phyloP scores from a whole-genome alignment of 2,113 vertebrate genomes.

The Calyptomena viridis region DNA sequence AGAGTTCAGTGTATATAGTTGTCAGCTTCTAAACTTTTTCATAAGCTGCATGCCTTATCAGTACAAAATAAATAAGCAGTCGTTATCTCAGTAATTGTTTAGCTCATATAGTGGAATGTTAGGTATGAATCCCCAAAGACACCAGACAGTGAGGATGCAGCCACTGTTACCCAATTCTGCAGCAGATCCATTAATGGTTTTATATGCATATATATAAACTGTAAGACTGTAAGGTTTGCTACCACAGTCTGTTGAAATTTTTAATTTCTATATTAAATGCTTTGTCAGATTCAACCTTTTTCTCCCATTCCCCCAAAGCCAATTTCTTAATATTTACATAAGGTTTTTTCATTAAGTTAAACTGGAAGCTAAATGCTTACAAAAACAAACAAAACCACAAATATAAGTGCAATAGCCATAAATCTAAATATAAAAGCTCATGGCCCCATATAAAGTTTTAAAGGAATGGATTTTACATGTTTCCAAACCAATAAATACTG shows the following conservation, averaged over 20 bases:
- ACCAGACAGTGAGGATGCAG: neutral
- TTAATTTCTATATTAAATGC: neutral
- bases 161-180: neutral
- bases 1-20: constrained; percentile 12
- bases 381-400: constrained; percentile 16
- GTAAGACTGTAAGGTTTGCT: neutral
- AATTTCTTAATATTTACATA: constrained; percentile 54
- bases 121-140: constrained; percentile 34
- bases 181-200: neutral
- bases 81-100: constrained; percentile 20
- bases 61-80: constrained; percentile 68
- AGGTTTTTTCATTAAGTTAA: constrained; percentile 36
- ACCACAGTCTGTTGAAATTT: constrained; percentile 20
- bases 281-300: constrained; percentile 24
- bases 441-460: constrained; percentile 47
- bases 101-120: constrained; percentile 52
- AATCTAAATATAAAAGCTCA: constrained; percentile 60
- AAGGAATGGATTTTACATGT: constrained; percentile 37
- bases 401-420: constrained; percentile 47
- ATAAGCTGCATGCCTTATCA: constrained; percentile 54
- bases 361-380: constrained; percentile 46
- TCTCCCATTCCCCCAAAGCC: neutral
- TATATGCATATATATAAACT: neutral
- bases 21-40: constrained; percentile 40
- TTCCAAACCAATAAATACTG: constrained; percentile 66